These are phyloP conservation scores for Macrochelys suwanniensis DNA, from an alignment of 2,797 vertebrate genomes.

Conservation along the genomic window DNA sequence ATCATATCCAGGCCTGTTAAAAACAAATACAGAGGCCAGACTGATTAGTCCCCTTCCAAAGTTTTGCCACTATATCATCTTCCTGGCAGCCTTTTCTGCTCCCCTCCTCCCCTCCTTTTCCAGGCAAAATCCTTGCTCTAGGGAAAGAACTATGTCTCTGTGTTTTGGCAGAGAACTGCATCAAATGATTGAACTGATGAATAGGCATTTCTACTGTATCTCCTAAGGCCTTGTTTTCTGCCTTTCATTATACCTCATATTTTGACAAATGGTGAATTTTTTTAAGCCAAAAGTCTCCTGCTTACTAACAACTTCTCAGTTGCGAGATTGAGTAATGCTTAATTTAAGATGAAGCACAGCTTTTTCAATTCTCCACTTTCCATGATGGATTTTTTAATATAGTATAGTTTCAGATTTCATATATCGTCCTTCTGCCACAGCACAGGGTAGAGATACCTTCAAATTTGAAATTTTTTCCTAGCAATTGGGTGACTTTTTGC, in stretches of 20 bases:
- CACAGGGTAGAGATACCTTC: background rate
- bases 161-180: constrained; percentile 17
- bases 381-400: background rate
- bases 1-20: background rate
- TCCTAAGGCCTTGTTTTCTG: constrained; percentile 29
- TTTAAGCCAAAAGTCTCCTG: background rate
- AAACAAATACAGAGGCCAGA: background rate
- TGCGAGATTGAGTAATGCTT: constrained; percentile 12
- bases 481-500: background rate
- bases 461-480: background rate
- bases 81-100: background rate
- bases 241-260: constrained; percentile 22
- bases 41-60: background rate
- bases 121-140: background rate
- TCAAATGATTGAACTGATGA: constrained; percentile 9
- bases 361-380: background rate
- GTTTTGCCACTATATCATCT: background rate
- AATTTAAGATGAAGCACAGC: constrained; percentile 15
- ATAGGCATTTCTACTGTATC: constrained; percentile 8
- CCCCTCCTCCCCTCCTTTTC: background rate
- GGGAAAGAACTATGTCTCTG: constrained; percentile 14
- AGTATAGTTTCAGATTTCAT: background rate
- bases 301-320: background rate
- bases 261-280: constrained; percentile 5
- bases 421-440: background rate